A percentile compares a stretch with the other conserved stretches of the same genome.
These are phyloP conservation scores for Pseudorhombus dupliciocellatus DNA, from an alignment of 2,113 vertebrate genomes.

Conservation along the genomic window DNA sequence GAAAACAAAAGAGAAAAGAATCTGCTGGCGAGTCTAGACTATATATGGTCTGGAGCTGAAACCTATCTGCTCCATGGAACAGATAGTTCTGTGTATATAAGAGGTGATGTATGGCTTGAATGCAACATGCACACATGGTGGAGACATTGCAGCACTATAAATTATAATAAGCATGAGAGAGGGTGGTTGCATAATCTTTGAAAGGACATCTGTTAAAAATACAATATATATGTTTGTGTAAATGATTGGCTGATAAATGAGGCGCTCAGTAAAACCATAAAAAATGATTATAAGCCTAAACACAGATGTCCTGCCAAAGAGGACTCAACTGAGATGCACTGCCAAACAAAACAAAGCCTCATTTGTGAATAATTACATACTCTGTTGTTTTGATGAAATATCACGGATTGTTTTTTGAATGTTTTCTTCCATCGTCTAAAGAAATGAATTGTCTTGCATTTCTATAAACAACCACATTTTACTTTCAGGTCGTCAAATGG, in stretches of 20 bases:
- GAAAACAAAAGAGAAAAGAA: slow-evolving; percentile 39
- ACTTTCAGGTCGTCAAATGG: background rate
- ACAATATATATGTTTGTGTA: background rate
- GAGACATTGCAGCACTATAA: background rate
- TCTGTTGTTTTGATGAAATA: background rate
- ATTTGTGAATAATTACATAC: slow-evolving; percentile 15
- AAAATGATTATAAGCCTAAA: slow-evolving; percentile 4
- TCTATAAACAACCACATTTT: background rate
- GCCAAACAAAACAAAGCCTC: background rate
- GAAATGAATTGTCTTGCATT: background rate
- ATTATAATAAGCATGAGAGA: slow-evolving; percentile 15
- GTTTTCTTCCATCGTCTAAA: background rate
- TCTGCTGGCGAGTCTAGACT: slow-evolving; percentile 13
- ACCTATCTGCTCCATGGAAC: background rate
- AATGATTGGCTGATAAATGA: slow-evolving; percentile 25
- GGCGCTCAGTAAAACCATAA: background rate
- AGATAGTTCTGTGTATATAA: slow-evolving; percentile 17
- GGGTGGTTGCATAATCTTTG: background rate
- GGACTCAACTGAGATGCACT: background rate
- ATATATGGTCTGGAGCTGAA: slow-evolving; percentile 45
- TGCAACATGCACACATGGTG: slow-evolving; percentile 8
- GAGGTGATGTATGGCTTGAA: slow-evolving; percentile 31
- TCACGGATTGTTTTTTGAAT: background rate
- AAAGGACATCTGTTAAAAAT: background rate
- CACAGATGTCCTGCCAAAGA: slow-evolving; percentile 6